A percentile compares a stretch with the other conserved stretches of the same genome.
These are phyloP conservation scores for Lemur catta DNA, from an alignment of 2,797 vertebrate species.

Conservation along the genomic window DNA sequence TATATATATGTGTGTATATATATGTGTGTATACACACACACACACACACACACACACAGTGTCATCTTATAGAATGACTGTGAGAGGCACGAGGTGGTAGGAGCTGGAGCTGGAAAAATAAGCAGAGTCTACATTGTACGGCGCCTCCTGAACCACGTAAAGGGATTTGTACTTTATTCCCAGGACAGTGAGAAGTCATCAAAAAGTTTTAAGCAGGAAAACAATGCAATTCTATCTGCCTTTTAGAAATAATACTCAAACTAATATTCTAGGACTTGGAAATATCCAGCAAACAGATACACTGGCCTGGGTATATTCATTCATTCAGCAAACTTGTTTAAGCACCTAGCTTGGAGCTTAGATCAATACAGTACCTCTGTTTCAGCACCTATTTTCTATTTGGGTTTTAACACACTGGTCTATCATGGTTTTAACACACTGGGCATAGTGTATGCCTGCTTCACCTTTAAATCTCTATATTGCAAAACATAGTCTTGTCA, in stretches of 20 bases:
- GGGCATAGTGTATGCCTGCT: neutral
- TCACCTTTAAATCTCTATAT: neutral
- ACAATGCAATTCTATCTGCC: neutral
- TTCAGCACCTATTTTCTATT: neutral
- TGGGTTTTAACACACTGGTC: neutral
- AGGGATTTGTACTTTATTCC: neutral
- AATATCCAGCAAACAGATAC: neutral
- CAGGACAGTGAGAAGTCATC: neutral
- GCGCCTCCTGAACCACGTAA: neutral
- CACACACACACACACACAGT: neutral
- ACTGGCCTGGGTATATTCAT: neutral
- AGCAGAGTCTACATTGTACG: neutral
- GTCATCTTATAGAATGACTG: neutral
- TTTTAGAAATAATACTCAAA: neutral
- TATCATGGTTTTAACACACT: neutral
- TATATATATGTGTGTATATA: neutral
- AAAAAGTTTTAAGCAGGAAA: conserved; percentile 33
- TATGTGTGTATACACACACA: too few relatives aligned
- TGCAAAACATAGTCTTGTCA: conserved; percentile 28
- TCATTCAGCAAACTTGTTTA: neutral
- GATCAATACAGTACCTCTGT: neutral
- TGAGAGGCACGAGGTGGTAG: neutral
- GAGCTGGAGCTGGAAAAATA: conserved; percentile 1
- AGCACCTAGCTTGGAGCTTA: neutral
- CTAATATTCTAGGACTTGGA: neutral